Conservation (phyloP, 1,140 invertebrate species). For the Drosophila mauritiana region DNA sequence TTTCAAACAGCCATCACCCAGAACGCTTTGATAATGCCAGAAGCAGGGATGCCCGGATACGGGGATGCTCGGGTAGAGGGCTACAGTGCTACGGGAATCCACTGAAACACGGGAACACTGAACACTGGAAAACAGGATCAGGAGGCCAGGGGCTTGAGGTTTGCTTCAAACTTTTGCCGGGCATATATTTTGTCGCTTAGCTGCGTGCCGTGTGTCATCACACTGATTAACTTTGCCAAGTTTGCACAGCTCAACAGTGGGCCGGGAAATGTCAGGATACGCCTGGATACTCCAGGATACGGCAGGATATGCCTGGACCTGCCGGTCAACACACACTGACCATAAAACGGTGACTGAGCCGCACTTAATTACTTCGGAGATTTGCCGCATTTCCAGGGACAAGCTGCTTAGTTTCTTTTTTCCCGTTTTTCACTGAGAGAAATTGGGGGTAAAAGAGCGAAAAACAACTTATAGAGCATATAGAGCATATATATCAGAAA, state of each 20-base stretch:
- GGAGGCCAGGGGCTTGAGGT: conserved; percentile 35
- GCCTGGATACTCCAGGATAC: conserved; percentile 7
- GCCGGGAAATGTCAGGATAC: conserved; percentile 4
- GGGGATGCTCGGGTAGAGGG: neutral
- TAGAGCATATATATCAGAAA: too few relatives aligned
- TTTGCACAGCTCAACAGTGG: conserved; percentile 52
- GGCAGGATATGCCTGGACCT: conserved; percentile 9
- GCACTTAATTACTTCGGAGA: conserved; percentile 74
- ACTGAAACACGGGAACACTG: conserved; percentile 1
- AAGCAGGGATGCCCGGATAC: conserved; percentile 2
- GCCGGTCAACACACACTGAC: conserved; percentile 19
- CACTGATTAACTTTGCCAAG: conserved; percentile 79
- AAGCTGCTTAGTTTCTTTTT: conserved; percentile 9
- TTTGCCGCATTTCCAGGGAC: conserved; percentile 38
- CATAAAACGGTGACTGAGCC: conserved; percentile 34
- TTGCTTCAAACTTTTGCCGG: conserved; percentile 53
- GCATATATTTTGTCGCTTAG: conserved; percentile 81
- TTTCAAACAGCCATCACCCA: conserved; percentile 74
- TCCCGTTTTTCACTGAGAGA: neutral
- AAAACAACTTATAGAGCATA: too few relatives aligned
- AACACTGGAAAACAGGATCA: conserved; percentile 20
- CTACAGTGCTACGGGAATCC: neutral
- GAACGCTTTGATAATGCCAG: conserved; percentile 63
- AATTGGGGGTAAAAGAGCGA: neutral
- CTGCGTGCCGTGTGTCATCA: conserved; percentile 75